Base-by-base conservation (phyloP, 2,888 invertebrate genomes). In the Habroteleia sp. region DNA sequence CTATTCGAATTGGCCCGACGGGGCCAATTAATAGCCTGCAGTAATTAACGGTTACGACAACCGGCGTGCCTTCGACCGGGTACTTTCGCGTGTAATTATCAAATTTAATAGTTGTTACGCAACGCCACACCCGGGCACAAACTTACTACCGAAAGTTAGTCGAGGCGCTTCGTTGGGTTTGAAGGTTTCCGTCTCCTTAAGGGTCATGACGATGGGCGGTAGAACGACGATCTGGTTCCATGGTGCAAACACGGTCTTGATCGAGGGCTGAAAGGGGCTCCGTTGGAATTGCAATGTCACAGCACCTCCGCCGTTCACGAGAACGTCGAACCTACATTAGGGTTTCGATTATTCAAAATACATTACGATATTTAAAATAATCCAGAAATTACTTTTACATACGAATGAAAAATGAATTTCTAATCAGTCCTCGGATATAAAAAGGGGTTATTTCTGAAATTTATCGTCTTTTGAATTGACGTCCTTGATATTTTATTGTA, bases 251-350 rank as follows among this genome's bases (percentile, higher is more conserved):
- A 98, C 95, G 1, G 96, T 97, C 85, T 94, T 93, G 76, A 96
- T 94, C 68, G 95, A 91, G 0, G 96, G 94, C 87, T 94, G 93
- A 91, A 97, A 99, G 16, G 98, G 98, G 62, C 96, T 96, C 71
- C 99, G 92, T 88, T 97, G 97, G 91, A 99, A 98, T 90, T 97
- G 97, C 79, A 99, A 91, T 11, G 97, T 97, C 63, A 99, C 97
- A 1, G 98, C 97, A 23, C 98, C 98, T 42, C 99, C 99, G 8
- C 99, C 99, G 89, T 99, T 99, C 74, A 99, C 98, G 85, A 99
- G 91, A 68, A 99, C 95, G 90, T 99, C 99, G 91, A 99, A 99
- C 95, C 98, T 98, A 88, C 14, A 58, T 56, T 37, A 25, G 46
- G 41, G 11, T 41, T 60, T 48, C n/a, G 10, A 16, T 50, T 44